These are phyloP conservation scores for Cygnus olor DNA, from an alignment of 2,797 vertebrate genomes.

Conservation along the genomic window DNA sequence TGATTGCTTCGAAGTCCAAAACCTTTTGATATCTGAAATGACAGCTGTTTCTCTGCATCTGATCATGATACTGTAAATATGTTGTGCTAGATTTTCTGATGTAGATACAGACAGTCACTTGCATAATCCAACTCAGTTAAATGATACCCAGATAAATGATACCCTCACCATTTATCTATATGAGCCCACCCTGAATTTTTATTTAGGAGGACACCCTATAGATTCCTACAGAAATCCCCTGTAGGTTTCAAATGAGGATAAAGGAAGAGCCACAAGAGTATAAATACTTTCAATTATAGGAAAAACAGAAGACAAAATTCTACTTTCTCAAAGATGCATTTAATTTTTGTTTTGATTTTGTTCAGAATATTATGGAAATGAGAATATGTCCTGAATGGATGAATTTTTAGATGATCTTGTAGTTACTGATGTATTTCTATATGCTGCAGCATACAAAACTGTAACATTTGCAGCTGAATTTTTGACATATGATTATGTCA, in stretches of 20 bases:
- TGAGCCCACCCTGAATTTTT: not conserved
- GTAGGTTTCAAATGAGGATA: not conserved
- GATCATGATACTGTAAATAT: not conserved
- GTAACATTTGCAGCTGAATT: not conserved
- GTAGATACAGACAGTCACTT: not conserved
- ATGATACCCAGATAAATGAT: too few species aligned
- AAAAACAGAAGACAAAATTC: not conserved
- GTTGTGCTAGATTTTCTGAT: not conserved
- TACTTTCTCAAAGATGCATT: not conserved
- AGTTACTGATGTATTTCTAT: not conserved
- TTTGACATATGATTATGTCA: not conserved
- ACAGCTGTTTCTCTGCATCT: not conserved
- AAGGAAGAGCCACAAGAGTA: not conserved
- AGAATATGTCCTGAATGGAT: not conserved
- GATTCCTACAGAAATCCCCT: not conserved
- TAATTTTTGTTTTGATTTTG: not conserved
- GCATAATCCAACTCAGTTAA: not conserved
- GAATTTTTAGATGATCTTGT: not conserved
- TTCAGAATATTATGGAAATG: not conserved
- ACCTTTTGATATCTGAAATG: not conserved
- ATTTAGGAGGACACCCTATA: not conserved
- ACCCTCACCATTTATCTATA: not conserved
- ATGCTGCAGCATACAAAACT: not conserved
- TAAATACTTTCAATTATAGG: not conserved
- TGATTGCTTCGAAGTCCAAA: not conserved